Percentiles rank a stretch among this genome's conserved stretches.
These are phyloP conservation scores for Caerostris darwini DNA, from an alignment of 1,140 invertebrate genomes.

Conservation along the genomic window DNA sequence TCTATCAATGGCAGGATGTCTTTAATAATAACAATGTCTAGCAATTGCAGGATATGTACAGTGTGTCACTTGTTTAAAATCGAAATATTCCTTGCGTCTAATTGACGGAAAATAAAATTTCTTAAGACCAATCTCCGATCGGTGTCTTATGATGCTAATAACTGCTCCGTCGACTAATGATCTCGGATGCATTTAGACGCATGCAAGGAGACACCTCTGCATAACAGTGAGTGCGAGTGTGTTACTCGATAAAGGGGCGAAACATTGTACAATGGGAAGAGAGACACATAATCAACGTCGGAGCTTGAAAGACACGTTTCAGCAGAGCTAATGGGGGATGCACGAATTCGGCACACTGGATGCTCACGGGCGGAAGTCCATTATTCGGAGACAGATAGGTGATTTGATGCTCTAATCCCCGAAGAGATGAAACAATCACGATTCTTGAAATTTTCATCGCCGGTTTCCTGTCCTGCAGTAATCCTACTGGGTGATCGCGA, in stretches of 20 bases:
- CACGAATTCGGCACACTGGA: neutral
- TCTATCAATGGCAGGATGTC: no score
- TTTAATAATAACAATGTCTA: no score
- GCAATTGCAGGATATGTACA: no score
- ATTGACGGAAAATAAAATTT: no score
- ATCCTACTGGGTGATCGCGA: no score
- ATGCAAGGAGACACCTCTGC: neutral
- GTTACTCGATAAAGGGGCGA: neutral
- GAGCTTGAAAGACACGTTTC: neutral
- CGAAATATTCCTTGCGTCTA: no score
- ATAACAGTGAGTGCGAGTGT: neutral
- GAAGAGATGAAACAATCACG: neutral
- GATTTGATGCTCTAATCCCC: neutral
- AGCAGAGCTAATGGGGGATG: neutral
- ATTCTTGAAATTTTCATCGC: neutral
- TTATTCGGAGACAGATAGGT: neutral
- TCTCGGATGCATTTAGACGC: neutral
- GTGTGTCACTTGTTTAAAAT: no score
- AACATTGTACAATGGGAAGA: neutral
- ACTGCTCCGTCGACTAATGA: neutral
- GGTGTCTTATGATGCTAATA: no score
- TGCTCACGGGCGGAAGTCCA: neutral
- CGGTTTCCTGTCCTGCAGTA: no score
- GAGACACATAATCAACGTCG: neutral
- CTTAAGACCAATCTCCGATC: no score